Evolutionary conservation across 2,113 vertebrate genomes (phyloP).

Genomic region (Puffinus mauretanicus): DNA sequence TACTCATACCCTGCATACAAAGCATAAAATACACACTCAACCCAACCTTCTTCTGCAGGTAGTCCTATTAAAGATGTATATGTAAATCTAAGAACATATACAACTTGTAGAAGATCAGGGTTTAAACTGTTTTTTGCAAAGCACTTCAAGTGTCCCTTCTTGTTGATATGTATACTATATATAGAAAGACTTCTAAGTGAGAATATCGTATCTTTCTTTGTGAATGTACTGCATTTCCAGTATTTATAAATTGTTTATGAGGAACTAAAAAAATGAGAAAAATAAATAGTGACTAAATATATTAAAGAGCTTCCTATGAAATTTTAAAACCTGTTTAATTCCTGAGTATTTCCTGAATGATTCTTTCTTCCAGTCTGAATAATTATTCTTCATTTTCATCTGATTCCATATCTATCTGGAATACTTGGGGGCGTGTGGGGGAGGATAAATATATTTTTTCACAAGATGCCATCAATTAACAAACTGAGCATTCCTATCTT

Average conservation of each 20-base stretch:
- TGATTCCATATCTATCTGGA: neutral
- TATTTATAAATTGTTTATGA: slow-evolving; percentile 48
- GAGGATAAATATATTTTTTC: neutral
- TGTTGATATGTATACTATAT: slow-evolving; percentile 15
- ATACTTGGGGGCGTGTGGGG: neutral
- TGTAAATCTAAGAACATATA: neutral
- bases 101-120: neutral
- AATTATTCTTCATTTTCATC: slow-evolving; percentile 24
- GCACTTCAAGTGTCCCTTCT: slow-evolving; percentile 30
- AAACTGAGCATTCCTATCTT: slow-evolving; percentile 10
- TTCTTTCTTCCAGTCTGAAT: neutral
- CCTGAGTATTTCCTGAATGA: slow-evolving; percentile 22
- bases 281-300: slow-evolving; percentile 34
- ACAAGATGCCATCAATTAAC: slow-evolving; percentile 19
- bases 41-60: neutral
- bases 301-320: slow-evolving; percentile 37
- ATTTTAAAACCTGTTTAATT: slow-evolving; percentile 30
- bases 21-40: neutral
- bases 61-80: neutral
- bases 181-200: slow-evolving; percentile 40
- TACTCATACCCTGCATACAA: neutral
- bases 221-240: neutral
- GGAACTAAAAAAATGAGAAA: neutral
- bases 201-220: slow-evolving; percentile 25
- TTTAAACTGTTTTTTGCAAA: slow-evolving; percentile 29